Conservation (phyloP, 2,888 invertebrate species). For the Cephus rjabovi region DNA sequence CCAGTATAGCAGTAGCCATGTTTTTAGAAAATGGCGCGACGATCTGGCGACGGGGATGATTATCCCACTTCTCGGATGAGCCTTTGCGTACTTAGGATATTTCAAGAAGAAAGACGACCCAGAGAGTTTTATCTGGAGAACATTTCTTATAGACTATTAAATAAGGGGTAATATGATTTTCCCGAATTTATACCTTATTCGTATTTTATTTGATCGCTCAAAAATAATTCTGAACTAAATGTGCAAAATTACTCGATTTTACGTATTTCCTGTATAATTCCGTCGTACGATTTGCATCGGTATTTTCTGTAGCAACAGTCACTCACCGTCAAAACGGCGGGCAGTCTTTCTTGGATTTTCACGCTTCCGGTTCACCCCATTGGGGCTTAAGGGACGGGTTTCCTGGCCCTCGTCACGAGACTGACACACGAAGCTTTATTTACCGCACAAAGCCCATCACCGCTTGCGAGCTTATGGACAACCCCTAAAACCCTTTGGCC, state of each 20-base stretch:
- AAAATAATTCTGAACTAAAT: neutral
- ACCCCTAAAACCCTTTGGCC: slow-evolving; percentile 8
- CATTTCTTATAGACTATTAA: neutral
- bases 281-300: neutral
- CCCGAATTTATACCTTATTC: neutral
- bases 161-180: neutral
- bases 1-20: neutral
- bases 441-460: slow-evolving; percentile 15
- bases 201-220: neutral
- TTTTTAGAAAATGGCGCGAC: neutral
- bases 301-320: neutral
- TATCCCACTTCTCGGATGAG: neutral
- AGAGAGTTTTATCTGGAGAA: neutral
- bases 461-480: slow-evolving; percentile 7
- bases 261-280: neutral
- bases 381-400: neutral
- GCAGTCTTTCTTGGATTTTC: neutral
- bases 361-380: neutral
- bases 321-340: neutral
- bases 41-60: neutral
- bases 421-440: slow-evolving; percentile 25
- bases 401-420: slow-evolving; percentile 14
- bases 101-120: neutral
- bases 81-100: neutral
- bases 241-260: neutral